A percentile compares a stretch with the other conserved stretches of the same genome.
These are phyloP conservation scores for Panopea generosa DNA, from an alignment of 2,888 invertebrate species.

Conservation along the genomic window DNA sequence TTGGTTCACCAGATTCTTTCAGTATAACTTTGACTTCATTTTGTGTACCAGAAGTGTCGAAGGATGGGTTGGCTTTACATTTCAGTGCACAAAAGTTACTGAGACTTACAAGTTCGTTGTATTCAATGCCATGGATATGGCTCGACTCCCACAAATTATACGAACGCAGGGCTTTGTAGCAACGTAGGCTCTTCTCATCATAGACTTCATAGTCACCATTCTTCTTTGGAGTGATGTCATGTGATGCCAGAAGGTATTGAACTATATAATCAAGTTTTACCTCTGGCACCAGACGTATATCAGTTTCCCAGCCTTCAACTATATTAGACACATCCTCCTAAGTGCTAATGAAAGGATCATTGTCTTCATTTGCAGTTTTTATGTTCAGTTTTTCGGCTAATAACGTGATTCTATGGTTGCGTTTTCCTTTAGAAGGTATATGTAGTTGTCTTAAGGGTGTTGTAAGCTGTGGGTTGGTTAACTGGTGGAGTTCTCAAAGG, in stretches of 20 bases:
- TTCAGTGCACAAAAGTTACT: conserved; percentile 15
- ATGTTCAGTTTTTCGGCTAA: conserved; percentile 8
- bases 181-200: conserved; percentile 2
- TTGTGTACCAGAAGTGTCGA: conserved; percentile 36
- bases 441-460: not conserved
- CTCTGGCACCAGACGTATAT: conserved; percentile 10
- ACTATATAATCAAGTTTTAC: conserved; percentile 6
- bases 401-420: not conserved
- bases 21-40: conserved; percentile 18
- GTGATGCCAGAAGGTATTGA: conserved; percentile 22
- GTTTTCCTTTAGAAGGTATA: not conserved
- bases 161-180: conserved; percentile 23
- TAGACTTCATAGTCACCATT: conserved; percentile 16
- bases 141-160: conserved; percentile 22
- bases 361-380: not conserved
- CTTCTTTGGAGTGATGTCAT: conserved; percentile 1
- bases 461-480: not conserved
- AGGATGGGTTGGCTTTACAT: conserved; percentile 26
- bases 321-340: conserved; percentile 9
- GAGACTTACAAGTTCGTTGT: conserved; percentile 1
- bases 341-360: conserved; percentile 25
- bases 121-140: not conserved
- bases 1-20: conserved; percentile 1
- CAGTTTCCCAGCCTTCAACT: conserved; percentile 14
- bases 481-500: not conserved